These are phyloP conservation scores for Pangasianodon gigas DNA, from an alignment of 2,113 vertebrate genomes.

Conservation along the genomic window DNA sequence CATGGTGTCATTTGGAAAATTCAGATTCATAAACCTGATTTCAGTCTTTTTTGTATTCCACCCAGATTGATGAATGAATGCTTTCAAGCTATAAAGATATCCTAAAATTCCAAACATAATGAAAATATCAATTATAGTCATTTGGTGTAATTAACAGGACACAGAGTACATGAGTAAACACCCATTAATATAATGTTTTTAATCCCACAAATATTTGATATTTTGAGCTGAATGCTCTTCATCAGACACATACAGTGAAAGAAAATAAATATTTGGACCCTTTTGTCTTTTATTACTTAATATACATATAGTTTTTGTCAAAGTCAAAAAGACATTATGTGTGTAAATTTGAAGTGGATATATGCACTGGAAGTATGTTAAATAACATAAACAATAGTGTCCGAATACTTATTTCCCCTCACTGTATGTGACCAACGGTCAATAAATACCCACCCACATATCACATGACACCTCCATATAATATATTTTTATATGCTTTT, in stretches of 20 bases:
- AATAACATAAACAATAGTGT: too few species aligned
- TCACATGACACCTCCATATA: neutral
- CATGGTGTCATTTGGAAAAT: neutral
- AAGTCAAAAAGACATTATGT: too few species aligned
- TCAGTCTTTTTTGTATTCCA: neutral
- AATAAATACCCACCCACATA: neutral
- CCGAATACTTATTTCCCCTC: too few species aligned
- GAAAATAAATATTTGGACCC: neutral
- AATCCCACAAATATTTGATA: neutral
- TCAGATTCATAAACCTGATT: neutral
- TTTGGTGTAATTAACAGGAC: neutral
- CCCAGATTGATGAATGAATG: neutral
- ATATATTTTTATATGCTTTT: neutral
- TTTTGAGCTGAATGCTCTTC: neutral
- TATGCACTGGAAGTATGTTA: too few species aligned
- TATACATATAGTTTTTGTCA: too few species aligned
- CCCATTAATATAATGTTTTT: neutral
- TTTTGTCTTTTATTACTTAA: neutral
- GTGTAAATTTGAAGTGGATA: too few species aligned
- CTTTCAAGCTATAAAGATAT: neutral
- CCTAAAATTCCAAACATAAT: neutral
- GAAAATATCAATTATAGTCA: neutral
- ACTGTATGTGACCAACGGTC: neutral
- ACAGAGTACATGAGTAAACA: neutral
- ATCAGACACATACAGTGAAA: neutral